A percentile compares a stretch with the other conserved stretches of the same genome.
These are phyloP conservation scores for Hemiscyllium ocellatum DNA, from an alignment of 2,113 vertebrate genomes.

Conservation along the genomic window DNA sequence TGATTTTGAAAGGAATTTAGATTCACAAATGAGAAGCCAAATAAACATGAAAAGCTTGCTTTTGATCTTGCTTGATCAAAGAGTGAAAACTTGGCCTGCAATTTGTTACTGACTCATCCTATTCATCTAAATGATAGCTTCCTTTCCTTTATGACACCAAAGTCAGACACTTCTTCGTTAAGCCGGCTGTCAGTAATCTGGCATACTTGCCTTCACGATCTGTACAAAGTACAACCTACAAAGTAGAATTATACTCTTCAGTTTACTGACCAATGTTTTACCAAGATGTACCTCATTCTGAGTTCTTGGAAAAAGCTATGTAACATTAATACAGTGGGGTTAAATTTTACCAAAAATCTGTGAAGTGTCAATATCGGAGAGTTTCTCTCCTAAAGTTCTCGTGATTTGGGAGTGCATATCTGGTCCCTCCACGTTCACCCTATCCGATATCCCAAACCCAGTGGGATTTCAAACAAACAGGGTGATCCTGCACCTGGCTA, in stretches of 20 bases:
- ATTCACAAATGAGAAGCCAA: background rate
- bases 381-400: too few species aligned
- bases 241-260: background rate
- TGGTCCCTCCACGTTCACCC: too few species aligned
- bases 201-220: background rate
- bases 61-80: constrained; percentile 8
- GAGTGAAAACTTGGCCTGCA: background rate
- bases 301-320: background rate
- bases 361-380: too few species aligned
- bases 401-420: too few species aligned
- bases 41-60: background rate
- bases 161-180: background rate
- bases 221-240: background rate
- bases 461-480: too few species aligned
- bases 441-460: too few species aligned
- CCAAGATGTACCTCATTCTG: background rate
- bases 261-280: background rate
- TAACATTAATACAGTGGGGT: background rate
- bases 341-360: too few species aligned
- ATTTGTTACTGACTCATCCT: background rate
- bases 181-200: background rate
- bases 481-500: too few species aligned
- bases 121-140: background rate
- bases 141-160: background rate
- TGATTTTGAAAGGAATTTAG: background rate